Base-by-base conservation (phyloP, 2,113 vertebrate genomes). In the Beaufortia kweichowensis region DNA sequence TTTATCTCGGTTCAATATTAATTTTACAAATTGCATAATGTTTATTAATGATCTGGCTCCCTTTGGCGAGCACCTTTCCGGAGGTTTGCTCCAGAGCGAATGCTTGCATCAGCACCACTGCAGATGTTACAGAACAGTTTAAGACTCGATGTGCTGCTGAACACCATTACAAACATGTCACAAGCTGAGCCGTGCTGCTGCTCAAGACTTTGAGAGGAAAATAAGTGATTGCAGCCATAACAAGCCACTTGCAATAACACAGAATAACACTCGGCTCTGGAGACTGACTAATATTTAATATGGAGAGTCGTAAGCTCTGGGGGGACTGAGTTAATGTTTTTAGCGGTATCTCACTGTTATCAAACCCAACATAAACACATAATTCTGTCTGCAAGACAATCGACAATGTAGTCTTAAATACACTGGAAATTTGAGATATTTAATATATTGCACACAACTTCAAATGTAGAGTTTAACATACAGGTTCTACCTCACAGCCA, bases 1-100 rank as follows among this genome's bases (percentile, higher is more conserved):
- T 76, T 80, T 41, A 78, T 77, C 50, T 60, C 11, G 11, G 31
- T 69, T 77, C 65, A 77, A 77, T 77, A 77, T 62, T 77, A 70
- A 77, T 77, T 77, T 78, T 70, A 57, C 57, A 62, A 77, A 26
- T 77, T 39, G 21, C 23, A 23, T 63, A 61, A 79, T 76, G 57
- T 76, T 66, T 82, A 71, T 76, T 73, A 80, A 76, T 57, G 7
- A 55, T 39, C 60, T 24, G 1, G 31, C 57, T 31, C 39, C 62
- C 70, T 50, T 77, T 31, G 31, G 55, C 14, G 29, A 14, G 56
- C 3, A 14, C 17, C 48, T 67, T 69, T 78, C 60, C 59, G 15
- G 28, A 21, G 64, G 46, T 56, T 59, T 66, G 66, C 43, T 76
- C 23, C 68, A 26, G 60, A 55, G 53, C 0, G 26, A 76, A 65